Base-by-base conservation (phyloP, 2,888 invertebrate genomes). In the Nomada ferruginata region DNA sequence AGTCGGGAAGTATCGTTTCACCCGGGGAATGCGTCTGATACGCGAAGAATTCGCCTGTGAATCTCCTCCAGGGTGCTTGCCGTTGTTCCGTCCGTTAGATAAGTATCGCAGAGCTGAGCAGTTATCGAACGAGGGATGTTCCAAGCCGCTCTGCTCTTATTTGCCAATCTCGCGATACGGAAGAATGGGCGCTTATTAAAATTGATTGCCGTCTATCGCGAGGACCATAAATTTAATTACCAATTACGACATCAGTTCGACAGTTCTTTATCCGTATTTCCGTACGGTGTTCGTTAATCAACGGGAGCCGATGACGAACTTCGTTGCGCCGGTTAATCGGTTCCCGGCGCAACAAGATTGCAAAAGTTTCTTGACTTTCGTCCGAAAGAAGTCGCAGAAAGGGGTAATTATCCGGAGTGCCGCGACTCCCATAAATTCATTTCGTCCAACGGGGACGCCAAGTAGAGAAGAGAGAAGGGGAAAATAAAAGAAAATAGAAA, bases 311-410 rank as follows among this genome's bases (percentile, higher is more conserved):
- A 18, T 63, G 61, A 79, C 26, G 66, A 79, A 79, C 26, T 66
- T 66, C 66, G 50, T 68, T 23, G 20, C 11, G 15, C n/a, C 36
- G 26, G 59, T 79, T 57, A 69, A 64, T 76, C 63, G 47, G 15
- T 57, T 26, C 26, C 23, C 36, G 20, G 9, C 47, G 76, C 20
- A 64, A 59, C 57, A 68, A 55, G 29, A 61, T 60, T 57, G 65
- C 26, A 15, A 36, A 60, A 70, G 80, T 79, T 71, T 57, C 80
- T 72, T 36, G 66, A 72, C 47, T 68, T 55, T 50, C 42, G 26
- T 23, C 3, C 53, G 2, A 23, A 11, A 7, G n/a, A 60, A 13
- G 20, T 29, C 55, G 23, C 44, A 29, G 53, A 70, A 70, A 55
- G 23, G 44, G 70, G n/a, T 68, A 72, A 80, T 79, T 68, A 57